phyloP scores from a whole-genome alignment of 2,888 invertebrate genomes.

The Diaperis boleti region DNA sequence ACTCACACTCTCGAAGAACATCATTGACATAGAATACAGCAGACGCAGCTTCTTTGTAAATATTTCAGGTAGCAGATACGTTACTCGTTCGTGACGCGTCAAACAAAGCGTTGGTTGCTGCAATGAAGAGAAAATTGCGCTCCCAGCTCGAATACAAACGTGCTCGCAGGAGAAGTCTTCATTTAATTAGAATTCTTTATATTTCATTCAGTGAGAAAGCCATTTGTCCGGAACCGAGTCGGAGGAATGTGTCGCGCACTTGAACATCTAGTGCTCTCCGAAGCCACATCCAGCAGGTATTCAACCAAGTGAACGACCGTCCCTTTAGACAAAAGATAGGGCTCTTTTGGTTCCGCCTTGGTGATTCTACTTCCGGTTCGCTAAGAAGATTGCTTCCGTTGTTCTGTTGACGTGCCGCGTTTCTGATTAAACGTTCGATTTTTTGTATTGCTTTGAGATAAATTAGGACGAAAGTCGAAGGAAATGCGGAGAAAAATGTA shows the following conservation, averaged over 20 bases:
- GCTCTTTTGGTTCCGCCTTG: slow-evolving; percentile 37
- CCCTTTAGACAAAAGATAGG: slow-evolving; percentile 35
- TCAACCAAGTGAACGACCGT: slow-evolving; percentile 38
- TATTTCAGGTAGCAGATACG: slow-evolving; percentile 21
- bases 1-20: not conserved
- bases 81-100: slow-evolving; percentile 28
- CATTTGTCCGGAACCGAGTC: slow-evolving; percentile 38
- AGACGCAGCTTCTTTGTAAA: slow-evolving; percentile 17
- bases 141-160: slow-evolving; percentile 35
- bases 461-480: slow-evolving; percentile 7
- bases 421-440: slow-evolving; percentile 33
- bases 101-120: slow-evolving; percentile 24
- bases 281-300: slow-evolving; percentile 32
- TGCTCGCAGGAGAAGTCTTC: slow-evolving; percentile 30
- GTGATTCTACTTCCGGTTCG: slow-evolving; percentile 37
- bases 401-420: slow-evolving; percentile 31
- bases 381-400: slow-evolving; percentile 39
- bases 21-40: not conserved
- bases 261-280: slow-evolving; percentile 26
- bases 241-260: slow-evolving; percentile 35
- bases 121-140: slow-evolving; percentile 39
- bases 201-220: slow-evolving; percentile 36
- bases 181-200: slow-evolving; percentile 45
- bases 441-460: slow-evolving; percentile 19
- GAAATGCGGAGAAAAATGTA: slow-evolving; percentile 14